These are phyloP conservation scores for Raja brachyura DNA, from an alignment of 2,113 vertebrate species.

Conservation along the genomic window DNA sequence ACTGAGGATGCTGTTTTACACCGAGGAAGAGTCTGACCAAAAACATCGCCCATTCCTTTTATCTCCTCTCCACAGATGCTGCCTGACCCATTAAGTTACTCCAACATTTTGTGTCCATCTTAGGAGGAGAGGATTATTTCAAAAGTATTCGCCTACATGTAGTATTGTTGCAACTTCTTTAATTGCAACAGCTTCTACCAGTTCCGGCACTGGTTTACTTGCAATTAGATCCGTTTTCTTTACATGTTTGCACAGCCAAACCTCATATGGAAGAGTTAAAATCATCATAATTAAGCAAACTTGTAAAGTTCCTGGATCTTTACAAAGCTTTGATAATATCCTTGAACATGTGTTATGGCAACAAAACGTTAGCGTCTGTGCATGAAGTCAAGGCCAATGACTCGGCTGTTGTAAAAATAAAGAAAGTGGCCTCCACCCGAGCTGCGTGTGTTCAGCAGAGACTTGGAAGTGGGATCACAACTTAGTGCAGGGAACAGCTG, in stretches of 20 bases:
- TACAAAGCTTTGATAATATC: neutral
- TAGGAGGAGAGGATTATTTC: neutral
- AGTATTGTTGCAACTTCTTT: neutral
- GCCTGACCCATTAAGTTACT: too few relatives aligned
- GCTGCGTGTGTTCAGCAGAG: neutral
- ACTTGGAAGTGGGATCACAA: conserved; percentile 21
- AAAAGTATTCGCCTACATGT: neutral
- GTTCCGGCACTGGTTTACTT: neutral
- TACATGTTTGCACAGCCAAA: neutral
- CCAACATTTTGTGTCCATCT: too few relatives aligned
- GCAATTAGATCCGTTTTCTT: neutral
- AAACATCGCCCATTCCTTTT: too few relatives aligned
- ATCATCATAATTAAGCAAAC: neutral
- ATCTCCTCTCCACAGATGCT: too few relatives aligned
- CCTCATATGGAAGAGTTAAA: neutral
- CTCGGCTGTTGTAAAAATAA: conserved; percentile 31
- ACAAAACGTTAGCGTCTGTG: neutral
- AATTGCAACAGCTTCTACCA: neutral
- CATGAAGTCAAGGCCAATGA: neutral
- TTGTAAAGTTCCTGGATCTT: conserved; percentile 1
- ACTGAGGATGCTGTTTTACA: too few relatives aligned
- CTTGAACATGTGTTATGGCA: neutral
- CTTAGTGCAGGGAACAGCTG: conserved; percentile 6
- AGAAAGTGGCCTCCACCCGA: conserved; percentile 1
- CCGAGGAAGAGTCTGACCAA: too few relatives aligned